phyloP scores from a whole-genome alignment of 92 coral and sea anemone species.

The Porites divaricata region DNA sequence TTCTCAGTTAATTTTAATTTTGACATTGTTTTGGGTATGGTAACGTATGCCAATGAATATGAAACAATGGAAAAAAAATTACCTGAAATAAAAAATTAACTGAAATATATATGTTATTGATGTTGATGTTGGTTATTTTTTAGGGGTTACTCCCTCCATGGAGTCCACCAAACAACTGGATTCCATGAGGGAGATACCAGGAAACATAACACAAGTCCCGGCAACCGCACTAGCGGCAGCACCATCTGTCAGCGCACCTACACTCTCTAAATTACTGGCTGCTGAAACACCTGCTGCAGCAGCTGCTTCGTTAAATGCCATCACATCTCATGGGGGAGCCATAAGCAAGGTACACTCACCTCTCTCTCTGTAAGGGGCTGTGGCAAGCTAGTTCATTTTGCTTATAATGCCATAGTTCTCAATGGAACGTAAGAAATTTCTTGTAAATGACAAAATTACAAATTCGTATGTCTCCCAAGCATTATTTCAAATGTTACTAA shows the following conservation, averaged over 20 bases:
- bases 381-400: no score
- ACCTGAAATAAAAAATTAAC: no score
- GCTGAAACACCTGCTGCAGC: slow-evolving; percentile 48
- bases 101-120: neutral
- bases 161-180: slow-evolving; percentile 83
- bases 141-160: slow-evolving; percentile 87
- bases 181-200: slow-evolving; percentile 83
- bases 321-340: slow-evolving; percentile 26
- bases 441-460: no score
- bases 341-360: slow-evolving; percentile 18
- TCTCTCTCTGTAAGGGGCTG: neutral
- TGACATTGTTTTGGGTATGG: no score
- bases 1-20: no score
- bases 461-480: no score
- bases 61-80: no score
- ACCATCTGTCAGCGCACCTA: slow-evolving; percentile 86
- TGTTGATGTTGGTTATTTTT: slow-evolving; percentile 5
- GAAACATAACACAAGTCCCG: slow-evolving; percentile 44
- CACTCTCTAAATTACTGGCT: slow-evolving; percentile 86
- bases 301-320: slow-evolving; percentile 30
- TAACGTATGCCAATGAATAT: no score
- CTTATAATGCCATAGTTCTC: no score
- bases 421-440: no score
- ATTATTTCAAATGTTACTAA: no score
- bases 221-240: slow-evolving; percentile 2